A percentile compares a stretch with the other conserved stretches of the same genome.
These are phyloP conservation scores for Ochlodes sylvanus DNA, from an alignment of 2,888 invertebrate species.

Conservation along the genomic window DNA sequence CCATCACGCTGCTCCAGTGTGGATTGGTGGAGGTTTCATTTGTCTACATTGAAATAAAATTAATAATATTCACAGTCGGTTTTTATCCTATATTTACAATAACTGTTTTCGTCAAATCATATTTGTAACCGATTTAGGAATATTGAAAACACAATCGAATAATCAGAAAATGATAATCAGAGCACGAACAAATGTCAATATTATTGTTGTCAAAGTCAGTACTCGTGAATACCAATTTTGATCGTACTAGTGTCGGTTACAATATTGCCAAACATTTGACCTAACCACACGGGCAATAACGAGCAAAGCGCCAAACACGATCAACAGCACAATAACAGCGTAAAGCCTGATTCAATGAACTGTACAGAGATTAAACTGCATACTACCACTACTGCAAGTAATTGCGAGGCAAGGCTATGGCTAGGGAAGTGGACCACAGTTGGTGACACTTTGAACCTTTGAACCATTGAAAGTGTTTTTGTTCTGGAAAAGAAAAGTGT, in stretches of 20 bases:
- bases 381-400: background rate
- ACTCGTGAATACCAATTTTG: slow-evolving; percentile 5
- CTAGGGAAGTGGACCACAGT: no score
- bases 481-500: no score
- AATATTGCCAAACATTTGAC: slow-evolving; percentile 13
- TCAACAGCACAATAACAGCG: slow-evolving; percentile 11
- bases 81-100: no score
- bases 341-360: background rate
- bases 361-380: background rate
- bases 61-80: no score
- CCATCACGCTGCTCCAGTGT: no score
- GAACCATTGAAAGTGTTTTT: no score
- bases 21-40: no score
- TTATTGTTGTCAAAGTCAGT: background rate
- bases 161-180: background rate
- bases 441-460: no score
- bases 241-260: slow-evolving; percentile 10
- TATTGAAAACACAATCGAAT: background rate
- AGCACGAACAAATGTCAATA: background rate
- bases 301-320: slow-evolving; percentile 13
- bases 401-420: no score
- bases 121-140: background rate
- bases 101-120: background rate
- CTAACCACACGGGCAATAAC: slow-evolving; percentile 10
- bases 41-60: no score